These are phyloP conservation scores for Callitettix versicolor DNA, from an alignment of 1,140 invertebrate genomes.

Conservation along the genomic window DNA sequence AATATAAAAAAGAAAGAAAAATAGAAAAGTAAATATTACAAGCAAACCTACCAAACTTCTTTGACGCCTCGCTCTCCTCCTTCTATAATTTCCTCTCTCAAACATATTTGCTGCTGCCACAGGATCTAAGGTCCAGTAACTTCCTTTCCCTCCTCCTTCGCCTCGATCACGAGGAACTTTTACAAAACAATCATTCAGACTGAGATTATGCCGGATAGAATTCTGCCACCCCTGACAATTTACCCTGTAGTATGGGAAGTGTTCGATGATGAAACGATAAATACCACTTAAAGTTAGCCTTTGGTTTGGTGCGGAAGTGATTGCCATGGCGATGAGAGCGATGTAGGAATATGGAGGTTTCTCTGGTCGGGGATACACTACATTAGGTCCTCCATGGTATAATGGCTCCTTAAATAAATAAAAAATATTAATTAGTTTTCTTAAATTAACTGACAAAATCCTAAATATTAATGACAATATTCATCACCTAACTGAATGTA, in stretches of 20 bases:
- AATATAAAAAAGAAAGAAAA: not conserved
- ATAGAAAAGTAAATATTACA: not conserved
- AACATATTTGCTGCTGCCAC: conserved; percentile 95
- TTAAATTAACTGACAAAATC: no score
- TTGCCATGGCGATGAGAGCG: conserved; percentile 96
- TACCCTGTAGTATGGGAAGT: conserved; percentile 95
- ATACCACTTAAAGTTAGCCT: conserved; percentile 95
- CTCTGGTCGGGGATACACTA: conserved; percentile 39
- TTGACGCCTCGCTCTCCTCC: conserved; percentile 24
- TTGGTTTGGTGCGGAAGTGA: conserved; percentile 84
- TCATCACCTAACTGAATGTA: no score
- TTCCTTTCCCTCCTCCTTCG: conserved; percentile 92
- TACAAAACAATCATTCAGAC: conserved; percentile 97
- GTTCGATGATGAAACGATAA: conserved; percentile 91
- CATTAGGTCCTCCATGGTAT: not conserved
- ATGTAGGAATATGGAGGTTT: conserved; percentile 98
- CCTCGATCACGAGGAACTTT: conserved; percentile 73
- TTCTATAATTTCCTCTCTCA: conserved; percentile 64
- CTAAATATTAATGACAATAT: no score
- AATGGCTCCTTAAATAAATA: no score
- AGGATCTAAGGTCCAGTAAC: conserved; percentile 94
- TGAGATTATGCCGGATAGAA: conserved; percentile 91
- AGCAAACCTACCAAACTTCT: not conserved
- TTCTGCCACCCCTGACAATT: conserved; percentile 96
- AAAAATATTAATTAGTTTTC: no score